A percentile compares a stretch with the other conserved stretches of the same genome.
phyloP scores from a whole-genome alignment of 2,797 vertebrate genomes.

The Acanthurus tractus region DNA sequence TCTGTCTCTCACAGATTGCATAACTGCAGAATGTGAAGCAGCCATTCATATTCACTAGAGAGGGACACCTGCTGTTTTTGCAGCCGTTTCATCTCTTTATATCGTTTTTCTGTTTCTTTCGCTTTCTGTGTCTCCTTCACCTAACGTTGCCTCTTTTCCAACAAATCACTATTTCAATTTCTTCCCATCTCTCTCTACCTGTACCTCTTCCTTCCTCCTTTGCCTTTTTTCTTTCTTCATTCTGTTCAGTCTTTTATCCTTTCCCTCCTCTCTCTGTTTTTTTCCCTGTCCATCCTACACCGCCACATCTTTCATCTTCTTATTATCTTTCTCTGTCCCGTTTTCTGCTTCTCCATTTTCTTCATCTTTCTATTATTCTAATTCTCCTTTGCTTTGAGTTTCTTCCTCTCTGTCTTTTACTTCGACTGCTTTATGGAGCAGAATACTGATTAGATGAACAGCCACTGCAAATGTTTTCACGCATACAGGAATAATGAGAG shows the following conservation, averaged over 20 bases:
- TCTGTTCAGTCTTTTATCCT: slow-evolving; percentile 7
- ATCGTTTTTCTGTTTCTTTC: slow-evolving; percentile 36
- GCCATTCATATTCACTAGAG: slow-evolving; percentile 67
- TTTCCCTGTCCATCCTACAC: slow-evolving; percentile 6
- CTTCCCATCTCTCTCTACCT: not conserved
- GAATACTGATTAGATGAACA: slow-evolving; percentile 65
- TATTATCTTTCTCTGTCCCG: slow-evolving; percentile 22
- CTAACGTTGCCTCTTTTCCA: slow-evolving; percentile 31
- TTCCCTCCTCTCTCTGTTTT: slow-evolving; percentile 4
- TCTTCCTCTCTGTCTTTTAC: slow-evolving; percentile 23
- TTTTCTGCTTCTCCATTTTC: slow-evolving; percentile 32
- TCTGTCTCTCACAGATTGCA: slow-evolving; percentile 51
- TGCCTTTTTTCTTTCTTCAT: slow-evolving; percentile 13
- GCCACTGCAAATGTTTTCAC: slow-evolving; percentile 49
- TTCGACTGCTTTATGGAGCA: slow-evolving; percentile 38
- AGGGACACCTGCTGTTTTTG: slow-evolving; percentile 73
- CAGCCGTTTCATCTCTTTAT: slow-evolving; percentile 63
- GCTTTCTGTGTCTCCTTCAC: slow-evolving; percentile 5
- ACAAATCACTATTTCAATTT: slow-evolving; percentile 32
- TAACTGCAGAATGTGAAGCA: slow-evolving; percentile 73
- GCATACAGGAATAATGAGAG: slow-evolving; percentile 47
- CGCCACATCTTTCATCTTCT: slow-evolving; percentile 32
- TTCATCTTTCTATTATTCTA: slow-evolving; percentile 34
- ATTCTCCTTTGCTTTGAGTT: slow-evolving; percentile 45
- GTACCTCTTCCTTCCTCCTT: slow-evolving; percentile 3